Percentiles rank a stretch among this genome's conserved stretches.
Conservation (phyloP, 2,888 invertebrate genomes). For the Pilophorus perplexus region DNA sequence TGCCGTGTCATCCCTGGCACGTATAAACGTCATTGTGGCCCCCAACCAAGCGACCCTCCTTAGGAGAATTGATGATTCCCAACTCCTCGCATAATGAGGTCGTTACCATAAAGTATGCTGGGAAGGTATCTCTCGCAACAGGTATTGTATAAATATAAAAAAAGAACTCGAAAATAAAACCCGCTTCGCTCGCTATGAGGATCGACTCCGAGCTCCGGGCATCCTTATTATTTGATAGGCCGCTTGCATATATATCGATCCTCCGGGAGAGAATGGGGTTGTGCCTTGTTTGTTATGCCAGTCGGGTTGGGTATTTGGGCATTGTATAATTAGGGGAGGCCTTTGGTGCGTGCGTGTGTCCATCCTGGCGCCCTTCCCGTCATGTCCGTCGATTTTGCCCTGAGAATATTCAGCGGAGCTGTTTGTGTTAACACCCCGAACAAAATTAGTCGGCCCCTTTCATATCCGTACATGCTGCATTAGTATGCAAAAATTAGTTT, state of each 20-base stretch:
- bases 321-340: slow-evolving; percentile 15
- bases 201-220: slow-evolving; percentile 12
- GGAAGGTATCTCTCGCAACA: no score
- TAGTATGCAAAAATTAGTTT: no score
- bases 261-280: slow-evolving; percentile 7
- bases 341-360: slow-evolving; percentile 6
- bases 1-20: background rate
- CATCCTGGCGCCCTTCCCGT: background rate
- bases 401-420: slow-evolving; percentile 3
- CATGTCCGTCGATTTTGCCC: background rate
- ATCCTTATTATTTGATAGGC: slow-evolving; percentile 20
- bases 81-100: slow-evolving; percentile 4
- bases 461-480: no score
- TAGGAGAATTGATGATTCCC: background rate
- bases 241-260: slow-evolving; percentile 9
- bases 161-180: background rate
- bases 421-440: slow-evolving; percentile 1
- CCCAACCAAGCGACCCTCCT: background rate
- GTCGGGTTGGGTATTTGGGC: slow-evolving; percentile 13
- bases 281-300: slow-evolving; percentile 15
- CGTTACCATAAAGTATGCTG: background rate
- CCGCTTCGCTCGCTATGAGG: slow-evolving; percentile 5
- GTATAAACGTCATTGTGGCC: background rate
- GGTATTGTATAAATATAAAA: background rate
- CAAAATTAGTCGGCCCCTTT: no score